Evolutionary conservation across 2,888 invertebrate species (phyloP).

Genomic region (Drosophila phalerata): DNA sequence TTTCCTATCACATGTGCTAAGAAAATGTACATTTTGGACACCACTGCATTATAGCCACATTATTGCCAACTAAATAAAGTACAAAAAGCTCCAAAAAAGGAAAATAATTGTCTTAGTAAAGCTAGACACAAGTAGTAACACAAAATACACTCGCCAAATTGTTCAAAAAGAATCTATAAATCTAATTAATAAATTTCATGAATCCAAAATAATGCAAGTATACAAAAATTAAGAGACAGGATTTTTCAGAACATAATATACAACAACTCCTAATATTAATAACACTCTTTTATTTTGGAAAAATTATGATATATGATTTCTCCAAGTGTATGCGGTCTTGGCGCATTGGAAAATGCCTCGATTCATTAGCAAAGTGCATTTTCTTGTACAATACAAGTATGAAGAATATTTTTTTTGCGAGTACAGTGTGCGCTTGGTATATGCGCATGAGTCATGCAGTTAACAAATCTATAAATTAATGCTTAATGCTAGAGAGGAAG

Average conservation of each 20-base stretch:
- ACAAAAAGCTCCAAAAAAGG: constrained; percentile 13
- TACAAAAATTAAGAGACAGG: too few species aligned
- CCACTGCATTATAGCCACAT: constrained; percentile 43
- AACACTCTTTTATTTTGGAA: not conserved
- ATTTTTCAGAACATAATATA: too few species aligned
- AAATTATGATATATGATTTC: constrained; percentile 10
- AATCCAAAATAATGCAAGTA: not conserved
- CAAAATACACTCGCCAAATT: constrained; percentile 14
- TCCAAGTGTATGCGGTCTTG: constrained; percentile 28
- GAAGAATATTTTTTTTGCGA: constrained; percentile 30
- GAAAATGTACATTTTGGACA: too few species aligned
- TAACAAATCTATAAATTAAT: constrained; percentile 44
- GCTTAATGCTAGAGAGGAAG: constrained; percentile 9
- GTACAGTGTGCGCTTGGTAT: constrained; percentile 37
- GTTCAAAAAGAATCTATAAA: not conserved
- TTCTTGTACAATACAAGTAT: constrained; percentile 57
- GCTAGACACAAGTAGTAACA: not conserved
- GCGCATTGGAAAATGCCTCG: constrained; percentile 59
- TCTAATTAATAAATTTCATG: not conserved
- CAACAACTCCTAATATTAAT: too few species aligned
- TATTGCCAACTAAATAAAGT: constrained; percentile 24
- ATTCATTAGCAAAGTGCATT: constrained; percentile 79
- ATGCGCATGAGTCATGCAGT: constrained; percentile 48
- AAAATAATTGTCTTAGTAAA: constrained; percentile 8
- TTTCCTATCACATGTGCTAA: too few species aligned